phyloP scores from a whole-genome alignment of 1,140 invertebrate species.

The Drosophila serrata region DNA sequence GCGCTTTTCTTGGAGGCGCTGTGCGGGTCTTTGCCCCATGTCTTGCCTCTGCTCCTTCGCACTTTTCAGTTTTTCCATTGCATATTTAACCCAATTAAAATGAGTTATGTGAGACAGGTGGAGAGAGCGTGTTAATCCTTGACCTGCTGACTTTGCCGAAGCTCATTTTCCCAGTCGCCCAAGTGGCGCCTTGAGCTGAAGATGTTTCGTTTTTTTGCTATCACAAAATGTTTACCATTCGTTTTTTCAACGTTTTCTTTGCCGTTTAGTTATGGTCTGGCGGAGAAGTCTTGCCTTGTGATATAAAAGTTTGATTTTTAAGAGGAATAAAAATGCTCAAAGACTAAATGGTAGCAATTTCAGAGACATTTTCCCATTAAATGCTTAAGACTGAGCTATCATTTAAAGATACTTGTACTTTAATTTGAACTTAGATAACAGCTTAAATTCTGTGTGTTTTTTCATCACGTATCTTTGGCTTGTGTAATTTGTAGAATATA shows the following conservation, averaged over 20 bases:
- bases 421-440: not conserved
- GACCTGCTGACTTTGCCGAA: conserved; percentile 54
- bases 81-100: conserved; percentile 83
- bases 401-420: too few relatives aligned
- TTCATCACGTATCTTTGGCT: too few relatives aligned
- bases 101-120: conserved; percentile 69
- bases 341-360: not conserved
- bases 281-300: too few relatives aligned
- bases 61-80: conserved; percentile 68
- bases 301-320: not conserved
- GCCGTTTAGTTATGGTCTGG: conserved; percentile 5
- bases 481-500: not conserved
- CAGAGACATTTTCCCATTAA: not conserved
- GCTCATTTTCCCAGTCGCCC: conserved; percentile 26
- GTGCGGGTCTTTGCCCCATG: conserved; percentile 19
- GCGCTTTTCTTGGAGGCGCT: not conserved
- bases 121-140: conserved; percentile 52
- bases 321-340: not conserved
- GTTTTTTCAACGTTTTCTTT: conserved; percentile 7
- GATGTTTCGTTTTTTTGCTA: conserved; percentile 17
- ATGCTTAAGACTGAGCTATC: not conserved
- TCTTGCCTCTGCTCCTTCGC: conserved; percentile 27
- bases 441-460: not conserved
- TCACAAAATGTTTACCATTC: conserved; percentile 21
- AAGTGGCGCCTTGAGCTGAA: conserved; percentile 26